Percentiles rank a stretch among this genome's conserved stretches.
Evolutionary conservation across 2,888 invertebrate species (phyloP).

Genomic region (Electrophaes corylata): DNA sequence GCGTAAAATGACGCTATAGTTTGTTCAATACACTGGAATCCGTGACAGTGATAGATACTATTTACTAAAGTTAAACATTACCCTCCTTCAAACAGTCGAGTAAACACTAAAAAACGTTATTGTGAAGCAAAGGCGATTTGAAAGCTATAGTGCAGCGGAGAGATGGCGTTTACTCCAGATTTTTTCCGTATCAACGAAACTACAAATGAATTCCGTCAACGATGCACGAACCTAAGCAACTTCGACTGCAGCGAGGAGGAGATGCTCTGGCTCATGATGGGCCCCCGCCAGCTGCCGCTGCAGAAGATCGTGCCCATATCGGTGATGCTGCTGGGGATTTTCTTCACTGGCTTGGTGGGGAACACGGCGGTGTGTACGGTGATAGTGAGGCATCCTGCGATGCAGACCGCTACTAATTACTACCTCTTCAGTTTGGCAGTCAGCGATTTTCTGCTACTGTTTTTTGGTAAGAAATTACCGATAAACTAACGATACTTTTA

Average conservation of each 20-base stretch:
- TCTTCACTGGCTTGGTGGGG: slow-evolving; percentile 92
- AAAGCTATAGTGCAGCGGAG: slow-evolving; percentile 28
- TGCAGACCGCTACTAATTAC: slow-evolving; percentile 96
- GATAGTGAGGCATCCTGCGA: slow-evolving; percentile 90
- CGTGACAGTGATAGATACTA: background rate
- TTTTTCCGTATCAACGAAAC: slow-evolving; percentile 65
- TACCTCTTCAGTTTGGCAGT: slow-evolving; percentile 95
- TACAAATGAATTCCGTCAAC: slow-evolving; percentile 52
- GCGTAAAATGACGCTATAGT: background rate
- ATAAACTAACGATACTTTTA: too few species aligned
- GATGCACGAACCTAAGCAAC: slow-evolving; percentile 71
- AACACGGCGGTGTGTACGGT: slow-evolving; percentile 94
- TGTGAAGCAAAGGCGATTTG: too few species aligned
- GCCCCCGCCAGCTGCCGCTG: slow-evolving; percentile 85
- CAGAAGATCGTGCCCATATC: slow-evolving; percentile 85
- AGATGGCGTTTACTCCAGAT: slow-evolving; percentile 54
- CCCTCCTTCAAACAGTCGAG: too few species aligned
- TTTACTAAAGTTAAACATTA: too few species aligned
- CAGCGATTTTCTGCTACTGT: slow-evolving; percentile 91
- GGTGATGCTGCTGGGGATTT: slow-evolving; percentile 89
- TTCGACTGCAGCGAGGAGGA: slow-evolving; percentile 86
- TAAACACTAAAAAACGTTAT: too few species aligned
- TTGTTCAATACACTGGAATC: background rate
- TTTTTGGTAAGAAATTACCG: slow-evolving; percentile 94
- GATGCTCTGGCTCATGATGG: slow-evolving; percentile 84